Conservation (phyloP, 2,797 vertebrate genomes). For the Dipus sagitta region DNA sequence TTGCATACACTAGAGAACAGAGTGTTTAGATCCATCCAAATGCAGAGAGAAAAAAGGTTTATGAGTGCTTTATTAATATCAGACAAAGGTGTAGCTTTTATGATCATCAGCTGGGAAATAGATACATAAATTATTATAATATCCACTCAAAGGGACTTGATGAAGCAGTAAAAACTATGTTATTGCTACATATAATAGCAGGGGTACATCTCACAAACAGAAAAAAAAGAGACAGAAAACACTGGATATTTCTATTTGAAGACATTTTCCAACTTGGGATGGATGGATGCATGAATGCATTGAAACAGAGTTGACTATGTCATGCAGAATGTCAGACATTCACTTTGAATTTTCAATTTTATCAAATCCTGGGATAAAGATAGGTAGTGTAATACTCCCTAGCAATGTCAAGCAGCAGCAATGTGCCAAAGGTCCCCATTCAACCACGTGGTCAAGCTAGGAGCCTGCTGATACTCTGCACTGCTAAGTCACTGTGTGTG, state of each 20-base stretch:
- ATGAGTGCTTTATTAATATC: conserved; percentile 16
- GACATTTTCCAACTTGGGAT: no score
- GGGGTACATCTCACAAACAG: background rate
- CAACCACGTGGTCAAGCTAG: no score
- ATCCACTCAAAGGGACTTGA: background rate
- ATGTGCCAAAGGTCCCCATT: no score
- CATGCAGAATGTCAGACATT: no score
- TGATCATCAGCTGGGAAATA: background rate
- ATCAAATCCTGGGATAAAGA: no score
- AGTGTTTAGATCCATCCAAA: background rate
- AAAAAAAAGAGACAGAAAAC: background rate
- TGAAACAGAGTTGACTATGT: no score
- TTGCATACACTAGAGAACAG: background rate
- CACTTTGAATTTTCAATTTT: no score
- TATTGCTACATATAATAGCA: background rate
- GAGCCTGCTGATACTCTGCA: no score
- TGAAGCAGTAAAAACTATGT: background rate
- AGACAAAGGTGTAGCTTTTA: background rate
- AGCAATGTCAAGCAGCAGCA: no score
- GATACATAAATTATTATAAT: background rate
- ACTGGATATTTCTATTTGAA: background rate
- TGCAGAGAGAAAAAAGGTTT: background rate
- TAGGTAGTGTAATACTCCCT: no score
- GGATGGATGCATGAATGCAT: no score
- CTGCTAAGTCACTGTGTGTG: no score